A percentile compares a stretch with the other conserved stretches of the same genome.
These are phyloP conservation scores for Cheilosia vernalis DNA, from an alignment of 2,888 invertebrate genomes.

Conservation along the genomic window DNA sequence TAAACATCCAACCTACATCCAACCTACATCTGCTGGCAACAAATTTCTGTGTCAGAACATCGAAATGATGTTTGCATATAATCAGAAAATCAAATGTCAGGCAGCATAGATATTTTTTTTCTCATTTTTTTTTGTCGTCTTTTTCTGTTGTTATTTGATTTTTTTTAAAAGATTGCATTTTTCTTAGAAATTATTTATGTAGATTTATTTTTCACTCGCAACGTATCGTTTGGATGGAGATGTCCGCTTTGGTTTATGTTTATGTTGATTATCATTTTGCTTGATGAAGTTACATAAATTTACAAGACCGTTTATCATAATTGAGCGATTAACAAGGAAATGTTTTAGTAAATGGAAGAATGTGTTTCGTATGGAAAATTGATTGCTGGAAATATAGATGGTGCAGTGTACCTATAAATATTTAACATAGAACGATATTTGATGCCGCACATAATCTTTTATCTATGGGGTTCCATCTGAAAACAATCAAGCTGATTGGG, in stretches of 20 bases:
- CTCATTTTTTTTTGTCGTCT: not conserved
- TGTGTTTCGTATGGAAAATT: not conserved
- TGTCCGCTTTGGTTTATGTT: not conserved
- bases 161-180: not conserved
- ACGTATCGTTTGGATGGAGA: not conserved
- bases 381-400: not conserved
- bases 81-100: constrained; percentile 44
- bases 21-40: constrained; percentile 51
- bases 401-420: too few relatives aligned
- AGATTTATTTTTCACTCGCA: constrained; percentile 7
- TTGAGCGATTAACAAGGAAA: not conserved
- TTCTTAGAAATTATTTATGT: constrained; percentile 3
- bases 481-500: too few relatives aligned
- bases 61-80: constrained; percentile 42
- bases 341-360: not conserved
- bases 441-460: too few relatives aligned
- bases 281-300: not conserved
- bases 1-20: constrained; percentile 44
- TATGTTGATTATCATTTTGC: not conserved
- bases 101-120: constrained; percentile 8
- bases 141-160: not conserved
- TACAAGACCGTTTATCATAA: constrained; percentile 20
- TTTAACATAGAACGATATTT: too few relatives aligned
- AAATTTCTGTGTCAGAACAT: constrained; percentile 35
- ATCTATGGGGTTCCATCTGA: too few relatives aligned